A percentile compares a stretch with the other conserved stretches of the same genome.
Evolutionary conservation across 2,113 vertebrate species (phyloP).

Genomic region (Notothenia coriiceps): DNA sequence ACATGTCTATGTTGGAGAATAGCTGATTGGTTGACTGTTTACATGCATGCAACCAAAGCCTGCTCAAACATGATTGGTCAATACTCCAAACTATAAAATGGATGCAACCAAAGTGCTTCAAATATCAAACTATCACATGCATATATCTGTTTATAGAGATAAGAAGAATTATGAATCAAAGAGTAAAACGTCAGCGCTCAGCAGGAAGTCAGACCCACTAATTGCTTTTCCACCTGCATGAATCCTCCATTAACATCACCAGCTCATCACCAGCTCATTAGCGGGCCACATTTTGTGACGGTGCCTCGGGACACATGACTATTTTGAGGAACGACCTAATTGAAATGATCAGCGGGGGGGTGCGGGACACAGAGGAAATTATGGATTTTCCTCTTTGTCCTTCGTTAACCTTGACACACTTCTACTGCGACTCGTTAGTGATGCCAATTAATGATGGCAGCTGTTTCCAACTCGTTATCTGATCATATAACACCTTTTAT

Average conservation of each 20-base stretch:
- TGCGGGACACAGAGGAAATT: constrained; percentile 56
- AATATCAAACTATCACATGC: no score
- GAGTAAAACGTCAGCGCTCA: background rate
- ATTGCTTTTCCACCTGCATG: constrained; percentile 72
- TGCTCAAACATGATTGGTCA: no score
- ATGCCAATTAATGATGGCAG: constrained; percentile 5
- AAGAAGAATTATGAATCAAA: no score
- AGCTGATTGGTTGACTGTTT: no score
- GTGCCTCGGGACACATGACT: constrained; percentile 68
- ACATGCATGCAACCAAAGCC: no score
- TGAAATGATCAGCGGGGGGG: constrained; percentile 64
- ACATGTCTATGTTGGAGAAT: no score
- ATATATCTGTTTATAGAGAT: no score
- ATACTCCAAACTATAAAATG: no score
- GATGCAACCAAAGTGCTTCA: no score
- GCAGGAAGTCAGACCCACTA: constrained; percentile 50
- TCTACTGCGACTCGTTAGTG: constrained; percentile 20
- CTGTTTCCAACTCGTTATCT: background rate
- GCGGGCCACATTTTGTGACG: constrained; percentile 57
- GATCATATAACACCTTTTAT: background rate
- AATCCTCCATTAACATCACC: constrained; percentile 38
- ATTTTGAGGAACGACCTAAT: constrained; percentile 83
- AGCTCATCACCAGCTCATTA: constrained; percentile 74
- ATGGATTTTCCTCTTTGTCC: constrained; percentile 70
- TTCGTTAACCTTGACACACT: constrained; percentile 76